Percentiles rank a stretch among this genome's conserved stretches.
These are phyloP conservation scores for Drosophila ochracea DNA, from an alignment of 2,888 invertebrate genomes.

Conservation along the genomic window DNA sequence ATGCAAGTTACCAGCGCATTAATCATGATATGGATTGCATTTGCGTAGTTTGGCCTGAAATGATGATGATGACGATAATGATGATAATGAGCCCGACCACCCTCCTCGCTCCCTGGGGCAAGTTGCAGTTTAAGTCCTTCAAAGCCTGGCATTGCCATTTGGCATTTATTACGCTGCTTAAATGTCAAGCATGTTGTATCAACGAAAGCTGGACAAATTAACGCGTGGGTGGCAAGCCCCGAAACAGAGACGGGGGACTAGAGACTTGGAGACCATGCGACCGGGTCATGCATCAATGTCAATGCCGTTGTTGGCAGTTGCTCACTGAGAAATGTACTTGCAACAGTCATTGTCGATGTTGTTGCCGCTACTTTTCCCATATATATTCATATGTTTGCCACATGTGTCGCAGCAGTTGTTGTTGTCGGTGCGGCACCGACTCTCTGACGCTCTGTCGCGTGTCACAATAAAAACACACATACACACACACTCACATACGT, in stretches of 20 bases:
- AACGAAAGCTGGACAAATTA: constrained; percentile 74
- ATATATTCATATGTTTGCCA: constrained; percentile 60
- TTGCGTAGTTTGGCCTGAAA: constrained; percentile 17
- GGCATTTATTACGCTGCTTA: constrained; percentile 75
- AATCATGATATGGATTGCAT: constrained; percentile 67
- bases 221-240: constrained; percentile 56
- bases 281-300: constrained; percentile 74
- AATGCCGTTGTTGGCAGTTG: constrained; percentile 36
- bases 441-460: constrained; percentile 59
- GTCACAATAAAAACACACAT: constrained; percentile 61
- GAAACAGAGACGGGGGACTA: not conserved
- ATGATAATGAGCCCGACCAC: constrained; percentile 4
- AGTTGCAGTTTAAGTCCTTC: constrained; percentile 23
- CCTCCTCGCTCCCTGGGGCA: constrained; percentile 2
- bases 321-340: constrained; percentile 48
- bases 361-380: constrained; percentile 11
- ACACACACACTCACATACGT: constrained; percentile 1
- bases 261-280: not conserved
- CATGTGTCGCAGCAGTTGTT: constrained; percentile 43
- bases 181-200: constrained; percentile 46
- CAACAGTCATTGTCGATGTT: constrained; percentile 21
- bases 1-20: constrained; percentile 67
- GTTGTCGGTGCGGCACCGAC: constrained; percentile 8
- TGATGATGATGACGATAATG: not conserved
- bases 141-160: constrained; percentile 37